A percentile compares a stretch with the other conserved stretches of the same genome.
Evolutionary conservation across 1,140 invertebrate species (phyloP).

Genomic region (Campoletis sonorensis): DNA sequence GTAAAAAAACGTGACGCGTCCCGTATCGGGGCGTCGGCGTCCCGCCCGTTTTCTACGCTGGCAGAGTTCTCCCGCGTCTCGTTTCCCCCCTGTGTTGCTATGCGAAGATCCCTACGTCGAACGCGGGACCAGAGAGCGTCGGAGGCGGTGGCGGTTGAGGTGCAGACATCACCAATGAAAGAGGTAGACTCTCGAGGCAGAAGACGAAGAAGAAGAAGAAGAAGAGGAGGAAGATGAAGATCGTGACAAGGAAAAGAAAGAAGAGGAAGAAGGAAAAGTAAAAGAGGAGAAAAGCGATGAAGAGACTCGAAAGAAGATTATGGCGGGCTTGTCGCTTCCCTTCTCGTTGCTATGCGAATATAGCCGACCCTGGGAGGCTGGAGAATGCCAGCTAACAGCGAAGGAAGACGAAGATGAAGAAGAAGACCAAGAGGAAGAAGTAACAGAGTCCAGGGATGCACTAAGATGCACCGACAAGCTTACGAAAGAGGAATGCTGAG

Average conservation of each 20-base stretch:
- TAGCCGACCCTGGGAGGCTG: not conserved
- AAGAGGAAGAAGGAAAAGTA: conserved; percentile 31
- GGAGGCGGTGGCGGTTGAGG: conserved; percentile 30
- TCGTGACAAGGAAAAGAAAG: not conserved
- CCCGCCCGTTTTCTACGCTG: conserved; percentile 44
- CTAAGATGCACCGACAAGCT: not conserved
- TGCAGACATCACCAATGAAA: conserved; percentile 8
- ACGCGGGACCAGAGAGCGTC: conserved; percentile 31
- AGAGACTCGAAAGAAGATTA: conserved; percentile 38
- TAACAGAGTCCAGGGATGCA: conserved; percentile 23
- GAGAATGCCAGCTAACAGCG: conserved; percentile 25
- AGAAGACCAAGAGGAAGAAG: conserved; percentile 26
- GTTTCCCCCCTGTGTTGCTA: conserved; percentile 41
- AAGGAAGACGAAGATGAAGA: conserved; percentile 13
- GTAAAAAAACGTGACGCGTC: conserved; percentile 30
- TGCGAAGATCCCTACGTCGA: conserved; percentile 37
- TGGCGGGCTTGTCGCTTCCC: conserved; percentile 22
- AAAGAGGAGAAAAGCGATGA: conserved; percentile 23
- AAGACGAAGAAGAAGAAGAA: not conserved
- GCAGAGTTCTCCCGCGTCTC: conserved; percentile 21
- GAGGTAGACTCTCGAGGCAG: not conserved
- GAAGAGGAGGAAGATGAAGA: not conserved
- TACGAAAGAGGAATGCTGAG: conserved; percentile 37
- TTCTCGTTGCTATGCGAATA: conserved; percentile 49
- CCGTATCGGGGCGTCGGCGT: conserved; percentile 42